phyloP scores from a whole-genome alignment of 2,797 vertebrate genomes.

The Pseudochromis fuscus region DNA sequence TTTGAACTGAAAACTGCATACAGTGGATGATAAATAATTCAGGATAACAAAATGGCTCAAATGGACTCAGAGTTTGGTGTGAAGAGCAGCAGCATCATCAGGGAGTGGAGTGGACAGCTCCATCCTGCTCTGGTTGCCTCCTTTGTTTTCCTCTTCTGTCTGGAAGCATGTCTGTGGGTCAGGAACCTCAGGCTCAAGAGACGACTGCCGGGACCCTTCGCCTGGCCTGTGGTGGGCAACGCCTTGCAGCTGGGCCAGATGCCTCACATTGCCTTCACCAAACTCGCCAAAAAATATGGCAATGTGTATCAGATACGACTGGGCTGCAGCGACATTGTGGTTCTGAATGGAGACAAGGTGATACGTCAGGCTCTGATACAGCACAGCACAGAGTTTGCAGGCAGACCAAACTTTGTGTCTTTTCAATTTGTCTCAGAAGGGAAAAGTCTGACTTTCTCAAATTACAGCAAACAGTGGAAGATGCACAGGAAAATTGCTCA shows the following conservation, averaged over 20 bases:
- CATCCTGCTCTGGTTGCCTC: conserved; percentile 85
- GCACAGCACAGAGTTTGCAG: conserved; percentile 86
- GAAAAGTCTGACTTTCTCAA: conserved; percentile 83
- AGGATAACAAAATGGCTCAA: conserved; percentile 59
- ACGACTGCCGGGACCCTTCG: conserved; percentile 87
- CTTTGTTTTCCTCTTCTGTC: conserved; percentile 84
- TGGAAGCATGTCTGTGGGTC: conserved; percentile 82
- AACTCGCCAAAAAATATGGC: conserved; percentile 86
- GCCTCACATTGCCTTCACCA: conserved; percentile 88
- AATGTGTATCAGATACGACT: conserved; percentile 89
- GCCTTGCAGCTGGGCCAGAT: conserved; percentile 89
- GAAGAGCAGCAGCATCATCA: conserved; percentile 77
- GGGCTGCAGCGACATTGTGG: conserved; percentile 85
- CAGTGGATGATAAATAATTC: conserved; percentile 6
- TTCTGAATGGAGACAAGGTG: conserved; percentile 83
- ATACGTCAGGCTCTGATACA: conserved; percentile 88
- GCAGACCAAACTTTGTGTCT: conserved; percentile 88
- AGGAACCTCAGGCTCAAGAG: conserved; percentile 75
- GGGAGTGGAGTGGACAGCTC: conserved; percentile 84
- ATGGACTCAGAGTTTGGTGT: conserved; percentile 73
- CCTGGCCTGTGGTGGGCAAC: conserved; percentile 91
- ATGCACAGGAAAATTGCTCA: conserved; percentile 86
- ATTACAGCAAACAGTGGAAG: conserved; percentile 85
- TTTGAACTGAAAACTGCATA: conserved; percentile 7
- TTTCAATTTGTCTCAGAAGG: conserved; percentile 85